Conservation (phyloP, 2,888 invertebrate genomes). For the Phyllotreta striolata region DNA sequence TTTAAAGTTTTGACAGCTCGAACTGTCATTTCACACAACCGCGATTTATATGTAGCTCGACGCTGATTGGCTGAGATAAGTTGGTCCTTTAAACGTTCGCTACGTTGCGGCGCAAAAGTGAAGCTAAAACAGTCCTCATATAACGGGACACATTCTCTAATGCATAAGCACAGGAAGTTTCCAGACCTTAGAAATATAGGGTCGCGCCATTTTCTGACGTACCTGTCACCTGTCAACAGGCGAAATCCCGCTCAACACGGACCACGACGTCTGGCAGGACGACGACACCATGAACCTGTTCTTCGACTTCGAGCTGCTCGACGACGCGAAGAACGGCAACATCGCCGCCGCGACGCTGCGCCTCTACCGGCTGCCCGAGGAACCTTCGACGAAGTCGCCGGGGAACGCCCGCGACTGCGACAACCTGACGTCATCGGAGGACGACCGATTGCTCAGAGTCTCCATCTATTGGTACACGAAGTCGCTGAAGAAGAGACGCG, state of each 20-base stretch:
- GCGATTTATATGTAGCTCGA: too few species aligned
- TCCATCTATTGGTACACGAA: constrained; percentile 69
- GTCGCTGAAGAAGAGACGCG: constrained; percentile 65
- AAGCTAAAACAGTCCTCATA: too few species aligned
- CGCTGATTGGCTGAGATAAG: too few species aligned
- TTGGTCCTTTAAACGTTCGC: too few species aligned
- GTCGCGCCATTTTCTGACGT: too few species aligned
- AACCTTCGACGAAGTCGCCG: constrained; percentile 47
- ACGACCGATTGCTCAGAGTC: constrained; percentile 66
- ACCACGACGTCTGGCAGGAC: constrained; percentile 65
- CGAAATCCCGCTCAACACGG: constrained; percentile 65
- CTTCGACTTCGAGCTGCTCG: constrained; percentile 64
- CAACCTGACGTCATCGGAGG: constrained; percentile 52
- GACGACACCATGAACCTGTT: constrained; percentile 66
- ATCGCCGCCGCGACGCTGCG: constrained; percentile 65
- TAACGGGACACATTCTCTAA: too few species aligned
- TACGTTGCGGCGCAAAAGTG: too few species aligned
- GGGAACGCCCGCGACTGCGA: constrained; percentile 41
- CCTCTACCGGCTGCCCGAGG: constrained; percentile 62
- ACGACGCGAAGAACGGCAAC: constrained; percentile 59
- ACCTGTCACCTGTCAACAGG: constrained; percentile 55
- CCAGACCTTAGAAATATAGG: too few species aligned
- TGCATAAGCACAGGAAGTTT: too few species aligned
- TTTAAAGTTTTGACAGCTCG: too few species aligned
- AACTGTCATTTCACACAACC: too few species aligned